phyloP scores from a whole-genome alignment of 2,113 vertebrate genomes.

The Alethe diademata region DNA sequence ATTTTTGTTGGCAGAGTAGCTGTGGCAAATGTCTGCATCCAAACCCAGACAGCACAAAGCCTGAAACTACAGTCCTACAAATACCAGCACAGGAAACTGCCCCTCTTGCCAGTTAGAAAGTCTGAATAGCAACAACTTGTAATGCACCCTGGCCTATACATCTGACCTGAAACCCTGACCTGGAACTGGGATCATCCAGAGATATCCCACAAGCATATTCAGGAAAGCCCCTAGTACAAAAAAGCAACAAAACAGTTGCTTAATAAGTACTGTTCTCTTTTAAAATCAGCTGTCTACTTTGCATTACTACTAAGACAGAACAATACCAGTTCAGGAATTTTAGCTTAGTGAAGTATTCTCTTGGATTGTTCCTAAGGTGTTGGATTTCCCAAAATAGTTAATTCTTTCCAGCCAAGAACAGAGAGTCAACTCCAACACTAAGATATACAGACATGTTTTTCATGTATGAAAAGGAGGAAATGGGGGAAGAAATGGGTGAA shows the following conservation, averaged over 20 bases:
- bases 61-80: neutral
- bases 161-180: neutral
- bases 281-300: neutral
- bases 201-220: neutral
- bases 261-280: neutral
- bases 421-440: neutral
- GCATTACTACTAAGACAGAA: neutral
- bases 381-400: neutral
- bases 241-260: neutral
- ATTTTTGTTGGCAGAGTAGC: neutral
- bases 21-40: neutral
- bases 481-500: neutral
- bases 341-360: neutral
- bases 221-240: neutral
- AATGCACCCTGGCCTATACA: neutral
- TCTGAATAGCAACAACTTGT: neutral
- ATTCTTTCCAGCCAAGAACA: neutral
- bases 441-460: neutral
- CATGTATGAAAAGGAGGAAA: neutral
- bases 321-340: neutral
- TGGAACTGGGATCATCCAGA: neutral
- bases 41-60: neutral
- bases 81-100: neutral
- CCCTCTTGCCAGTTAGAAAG: neutral
- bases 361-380: neutral